Percentiles rank a stretch among this genome's conserved stretches.
phyloP scores from a whole-genome alignment of 2,888 invertebrate species.

The Nyleta sp. region DNA sequence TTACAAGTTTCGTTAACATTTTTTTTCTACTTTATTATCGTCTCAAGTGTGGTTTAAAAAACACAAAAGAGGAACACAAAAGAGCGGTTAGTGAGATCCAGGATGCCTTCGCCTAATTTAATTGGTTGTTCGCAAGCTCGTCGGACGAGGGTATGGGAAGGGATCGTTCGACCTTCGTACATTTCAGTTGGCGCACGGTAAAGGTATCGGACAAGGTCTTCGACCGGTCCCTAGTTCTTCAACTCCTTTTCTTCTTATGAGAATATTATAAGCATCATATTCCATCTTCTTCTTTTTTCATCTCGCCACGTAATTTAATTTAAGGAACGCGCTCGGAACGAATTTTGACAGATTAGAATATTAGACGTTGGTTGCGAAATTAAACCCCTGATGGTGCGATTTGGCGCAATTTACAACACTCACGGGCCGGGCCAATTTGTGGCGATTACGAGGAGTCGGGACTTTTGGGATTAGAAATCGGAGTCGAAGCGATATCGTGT shows the following conservation, averaged over 20 bases:
- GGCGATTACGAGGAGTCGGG: no score
- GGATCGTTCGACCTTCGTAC: slow-evolving; percentile 55
- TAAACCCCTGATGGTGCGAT: slow-evolving; percentile 17
- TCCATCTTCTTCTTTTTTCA: slow-evolving; percentile 16
- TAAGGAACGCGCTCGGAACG: slow-evolving; percentile 23
- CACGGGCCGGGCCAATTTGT: not conserved
- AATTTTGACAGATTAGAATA: slow-evolving; percentile 33
- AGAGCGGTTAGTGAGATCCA: slow-evolving; percentile 66
- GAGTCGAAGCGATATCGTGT: slow-evolving; percentile 10
- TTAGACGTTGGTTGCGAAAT: slow-evolving; percentile 28
- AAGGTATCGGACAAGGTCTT: slow-evolving; percentile 48
- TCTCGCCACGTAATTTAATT: slow-evolving; percentile 43
- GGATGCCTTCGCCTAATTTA: slow-evolving; percentile 71
- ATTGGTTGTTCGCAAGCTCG: slow-evolving; percentile 74
- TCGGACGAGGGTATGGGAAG: slow-evolving; percentile 51
- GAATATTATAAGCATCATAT: slow-evolving; percentile 45
- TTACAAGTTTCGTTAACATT: no score
- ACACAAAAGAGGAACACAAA: slow-evolving; percentile 71
- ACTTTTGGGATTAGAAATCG: no score
- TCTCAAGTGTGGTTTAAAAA: no score
- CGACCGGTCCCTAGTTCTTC: slow-evolving; percentile 37
- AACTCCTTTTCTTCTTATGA: slow-evolving; percentile 29
- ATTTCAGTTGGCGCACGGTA: slow-evolving; percentile 27
- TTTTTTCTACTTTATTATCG: no score
- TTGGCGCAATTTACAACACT: slow-evolving; percentile 41